Base-by-base conservation (phyloP, 2,113 vertebrate species). In the Paramisgurnus dabryanus region DNA sequence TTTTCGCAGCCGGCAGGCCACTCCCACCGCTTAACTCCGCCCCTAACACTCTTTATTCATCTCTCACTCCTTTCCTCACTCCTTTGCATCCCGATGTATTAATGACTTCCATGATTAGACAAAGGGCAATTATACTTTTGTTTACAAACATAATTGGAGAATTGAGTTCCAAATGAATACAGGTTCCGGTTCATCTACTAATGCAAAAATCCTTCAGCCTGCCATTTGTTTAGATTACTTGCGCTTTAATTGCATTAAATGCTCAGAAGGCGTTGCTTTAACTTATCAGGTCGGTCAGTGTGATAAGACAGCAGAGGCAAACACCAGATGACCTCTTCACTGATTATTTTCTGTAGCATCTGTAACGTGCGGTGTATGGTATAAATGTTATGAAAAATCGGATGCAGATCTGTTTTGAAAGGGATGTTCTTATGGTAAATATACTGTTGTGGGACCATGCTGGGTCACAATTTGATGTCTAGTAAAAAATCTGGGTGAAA, bases 81-180 rank as follows among this genome's bases (percentile, higher is more conserved):
- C 79, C 66, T 78, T 63, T 76, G 27, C 79, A 81, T 67, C 50
- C 60, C 40, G 58, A 81, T 73, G 79, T 79, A 85, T 85, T 61
- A 77, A 92, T 92, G 91, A 92, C 92, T 91, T 91, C 88, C 82
- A 83, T 87, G 88, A 88, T 92, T 91, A 90, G 89, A 89, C 89
- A 90, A 92, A 92, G 91, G 91, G 89, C 91, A 93, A 93, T 93
- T 93, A 92, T 91, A 89, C 88, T 90, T 92, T 87, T 92, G 92
- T 93, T 93, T 92, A 93, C 91, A 71, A 88, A 90, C 88, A 89
- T 92, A 91, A 93, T 93, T 93, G 91, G 87, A 80, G 89, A 89
- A 89, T 88, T 92, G 90, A 91, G 89, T 89, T 92, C 85, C 88
- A 90, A 91, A 92, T 91, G 88, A 91, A 92, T 92, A 93, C 90